Evolutionary conservation across 1,140 invertebrate species (phyloP), one percentile per base, ranked within the genome.

Genomic region (Orchesella cincta): DNA sequence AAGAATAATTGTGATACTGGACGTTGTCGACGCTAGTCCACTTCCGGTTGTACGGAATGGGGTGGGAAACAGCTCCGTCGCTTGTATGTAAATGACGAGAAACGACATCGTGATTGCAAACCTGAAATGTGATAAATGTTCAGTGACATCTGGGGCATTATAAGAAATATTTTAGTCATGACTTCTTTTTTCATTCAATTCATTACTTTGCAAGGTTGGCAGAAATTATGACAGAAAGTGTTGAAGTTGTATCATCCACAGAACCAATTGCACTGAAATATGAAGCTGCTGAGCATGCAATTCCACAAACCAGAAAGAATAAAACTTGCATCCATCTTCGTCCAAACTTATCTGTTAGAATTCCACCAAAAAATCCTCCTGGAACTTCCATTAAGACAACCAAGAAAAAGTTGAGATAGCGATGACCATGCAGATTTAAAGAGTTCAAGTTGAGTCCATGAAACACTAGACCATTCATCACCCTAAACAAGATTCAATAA

Each of bases 11-110:
- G 54, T 26, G n/a, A 57, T 57, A 57, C 14, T 57, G 14, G 54
- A 16, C 54, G n/a, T 83, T 72, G 90, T 87, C 79, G 88, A 88
- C 54, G 89, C 89, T 77, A 91, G 82, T 1, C 89, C 88, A 83
- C 89, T 88, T 70, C 90, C 91, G 26, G 89, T 88, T 80, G 91
- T 89, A 3, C 91, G 85, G 29, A 92, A 84, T 76, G 88, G 88
- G 0, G 91, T 92, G 20, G 91, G 91, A 83, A 91, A 91, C 3
- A 91, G 86, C 85, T 92, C 91, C 79, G 91, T 87, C 70, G 88
- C 88, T 80, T 91, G 87, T 84, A 88, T 28, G 29, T 67, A 67
- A 14, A 67, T n/a, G 12, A 67, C 62, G 8, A 67, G n/a, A n/a
- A 67, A 33, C 14, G 31, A 67, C 2, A 67, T 33, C 1, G 62